These are phyloP conservation scores for Cossypha polioptera DNA, from an alignment of 2,797 vertebrate genomes.

Conservation along the genomic window DNA sequence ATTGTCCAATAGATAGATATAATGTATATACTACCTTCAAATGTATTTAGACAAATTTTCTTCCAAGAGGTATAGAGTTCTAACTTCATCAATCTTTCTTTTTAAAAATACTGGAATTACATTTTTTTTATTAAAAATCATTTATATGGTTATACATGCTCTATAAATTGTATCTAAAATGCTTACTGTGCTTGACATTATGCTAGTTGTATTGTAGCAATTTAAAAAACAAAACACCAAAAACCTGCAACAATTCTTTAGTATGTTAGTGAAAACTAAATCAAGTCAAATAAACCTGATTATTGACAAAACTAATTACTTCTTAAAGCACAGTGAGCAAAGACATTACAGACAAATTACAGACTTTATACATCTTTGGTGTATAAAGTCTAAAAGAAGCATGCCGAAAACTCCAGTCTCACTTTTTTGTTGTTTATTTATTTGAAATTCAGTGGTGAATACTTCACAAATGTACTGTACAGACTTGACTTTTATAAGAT, in stretches of 20 bases:
- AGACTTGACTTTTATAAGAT: not conserved
- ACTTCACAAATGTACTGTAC: not conserved
- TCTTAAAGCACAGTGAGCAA: not conserved
- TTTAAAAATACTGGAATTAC: not conserved
- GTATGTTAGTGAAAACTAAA: not conserved
- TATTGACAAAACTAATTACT: not conserved
- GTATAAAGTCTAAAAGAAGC: not conserved
- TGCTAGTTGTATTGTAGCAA: not conserved
- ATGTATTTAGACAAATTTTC: not conserved
- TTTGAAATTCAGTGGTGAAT: not conserved
- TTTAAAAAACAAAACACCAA: not conserved
- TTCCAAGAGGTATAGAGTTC: not conserved
- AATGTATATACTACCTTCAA: not conserved
- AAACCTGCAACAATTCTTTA: not conserved
- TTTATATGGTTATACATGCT: not conserved
- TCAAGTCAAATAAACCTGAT: not conserved
- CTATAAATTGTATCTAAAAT: not conserved
- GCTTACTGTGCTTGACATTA: not conserved
- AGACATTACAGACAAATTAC: not conserved
- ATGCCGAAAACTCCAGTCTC: not conserved
- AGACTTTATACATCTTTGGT: not conserved
- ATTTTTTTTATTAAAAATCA: not conserved
- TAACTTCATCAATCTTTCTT: not conserved
- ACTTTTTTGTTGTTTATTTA: not conserved
- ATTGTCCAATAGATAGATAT: not conserved